A percentile compares a stretch with the other conserved stretches of the same genome.
These are phyloP conservation scores for Mustela lutreola DNA, from an alignment of 2,113 vertebrate genomes.

Conservation along the genomic window DNA sequence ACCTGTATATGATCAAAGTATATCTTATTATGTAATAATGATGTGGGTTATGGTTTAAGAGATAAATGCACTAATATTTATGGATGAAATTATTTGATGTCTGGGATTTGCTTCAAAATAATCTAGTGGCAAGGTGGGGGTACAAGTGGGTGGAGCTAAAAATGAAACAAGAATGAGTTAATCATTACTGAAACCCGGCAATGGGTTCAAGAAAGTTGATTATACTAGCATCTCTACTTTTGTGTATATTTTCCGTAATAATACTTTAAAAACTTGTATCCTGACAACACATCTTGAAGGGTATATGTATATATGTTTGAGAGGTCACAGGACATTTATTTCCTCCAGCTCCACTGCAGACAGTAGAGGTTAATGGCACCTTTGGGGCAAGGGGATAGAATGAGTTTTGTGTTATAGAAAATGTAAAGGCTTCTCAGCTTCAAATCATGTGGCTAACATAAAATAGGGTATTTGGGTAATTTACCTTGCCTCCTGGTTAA, in stretches of 20 bases:
- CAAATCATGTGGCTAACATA: slow-evolving; percentile 23
- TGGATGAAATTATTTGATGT: background rate
- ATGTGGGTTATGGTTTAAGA: slow-evolving; percentile 12
- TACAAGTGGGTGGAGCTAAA: background rate
- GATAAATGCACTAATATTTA: slow-evolving; percentile 46
- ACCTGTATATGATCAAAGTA: slow-evolving; percentile 32
- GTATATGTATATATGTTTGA: background rate
- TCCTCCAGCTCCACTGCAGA: background rate
- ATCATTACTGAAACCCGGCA: background rate
- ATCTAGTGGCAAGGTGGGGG: background rate
- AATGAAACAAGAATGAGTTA: slow-evolving; percentile 36
- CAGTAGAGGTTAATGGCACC: slow-evolving; percentile 9
- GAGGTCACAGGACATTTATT: background rate
- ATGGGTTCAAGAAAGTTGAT: background rate
- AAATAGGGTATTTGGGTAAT: slow-evolving; percentile 1
- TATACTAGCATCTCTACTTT: background rate
- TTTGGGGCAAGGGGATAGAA: background rate
- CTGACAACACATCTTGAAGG: background rate
- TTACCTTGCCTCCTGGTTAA: slow-evolving; percentile 24
- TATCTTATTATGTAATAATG: background rate
- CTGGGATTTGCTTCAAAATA: slow-evolving; percentile 55
- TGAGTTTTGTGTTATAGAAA: background rate
- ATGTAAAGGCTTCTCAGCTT: background rate
- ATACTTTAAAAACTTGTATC: background rate
- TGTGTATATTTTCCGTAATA: background rate